Conservation (phyloP, 2,113 vertebrate genomes). For the rat (Rattus norvegicus) region DNA sequence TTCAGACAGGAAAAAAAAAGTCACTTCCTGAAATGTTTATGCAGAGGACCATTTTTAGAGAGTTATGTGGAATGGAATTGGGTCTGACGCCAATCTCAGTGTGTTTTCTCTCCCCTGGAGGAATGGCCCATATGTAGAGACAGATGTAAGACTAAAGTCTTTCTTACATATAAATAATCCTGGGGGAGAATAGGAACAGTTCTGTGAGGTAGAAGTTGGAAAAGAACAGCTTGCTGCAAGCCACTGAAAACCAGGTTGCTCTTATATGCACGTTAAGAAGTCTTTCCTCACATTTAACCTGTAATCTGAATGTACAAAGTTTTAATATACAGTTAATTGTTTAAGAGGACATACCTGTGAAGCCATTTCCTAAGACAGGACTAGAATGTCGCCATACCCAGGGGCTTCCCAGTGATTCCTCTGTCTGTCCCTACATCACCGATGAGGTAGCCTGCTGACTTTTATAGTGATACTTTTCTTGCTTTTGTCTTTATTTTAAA, state of each 20-base stretch:
- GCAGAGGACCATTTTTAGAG: conserved; percentile 80
- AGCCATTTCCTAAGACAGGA: background rate
- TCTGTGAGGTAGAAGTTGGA: conserved; percentile 6
- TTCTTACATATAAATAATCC: conserved; percentile 68
- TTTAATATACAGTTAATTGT: background rate
- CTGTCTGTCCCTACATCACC: background rate
- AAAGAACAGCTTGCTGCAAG: conserved; percentile 52
- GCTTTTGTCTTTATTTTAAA: background rate
- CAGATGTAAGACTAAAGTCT: conserved; percentile 69
- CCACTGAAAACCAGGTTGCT: conserved; percentile 26
- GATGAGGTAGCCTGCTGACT: background rate
- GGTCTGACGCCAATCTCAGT: conserved; percentile 78
- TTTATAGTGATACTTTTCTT: background rate
- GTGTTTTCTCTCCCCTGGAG: conserved; percentile 72
- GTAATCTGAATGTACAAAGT: conserved; percentile 11
- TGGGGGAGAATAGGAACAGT: conserved; percentile 54
- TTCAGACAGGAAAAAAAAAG: conserved; percentile 69
- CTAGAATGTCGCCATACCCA: background rate
- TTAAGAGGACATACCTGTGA: background rate
- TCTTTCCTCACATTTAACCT: background rate
- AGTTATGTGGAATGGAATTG: conserved; percentile 80
- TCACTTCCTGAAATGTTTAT: conserved; percentile 79
- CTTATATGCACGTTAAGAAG: background rate
- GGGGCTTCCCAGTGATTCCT: background rate
- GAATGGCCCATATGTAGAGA: conserved; percentile 77